Percentiles rank a stretch among this genome's conserved stretches.
phyloP scores from a whole-genome alignment of 1,140 invertebrate species.

The Drosophila asahinai region DNA sequence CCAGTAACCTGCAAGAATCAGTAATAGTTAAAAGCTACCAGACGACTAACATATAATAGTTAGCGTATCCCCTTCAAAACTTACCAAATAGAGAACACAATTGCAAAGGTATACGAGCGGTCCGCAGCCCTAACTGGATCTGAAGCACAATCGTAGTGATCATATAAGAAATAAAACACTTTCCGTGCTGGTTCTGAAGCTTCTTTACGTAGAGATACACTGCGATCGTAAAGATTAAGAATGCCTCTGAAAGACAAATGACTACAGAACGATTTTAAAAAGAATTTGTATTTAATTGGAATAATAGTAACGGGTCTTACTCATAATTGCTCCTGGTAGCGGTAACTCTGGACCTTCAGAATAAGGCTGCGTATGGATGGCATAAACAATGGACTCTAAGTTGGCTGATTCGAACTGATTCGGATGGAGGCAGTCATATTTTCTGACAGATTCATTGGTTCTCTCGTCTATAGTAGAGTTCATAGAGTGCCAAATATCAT shows the following conservation, averaged over 20 bases:
- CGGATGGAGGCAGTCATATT: neutral
- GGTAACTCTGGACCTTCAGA: no score
- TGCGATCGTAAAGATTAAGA: neutral
- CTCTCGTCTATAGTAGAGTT: no score
- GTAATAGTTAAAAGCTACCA: no score
- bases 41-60: no score
- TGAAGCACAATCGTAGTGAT: neutral
- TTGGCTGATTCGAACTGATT: neutral
- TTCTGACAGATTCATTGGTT: no score
- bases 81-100: neutral
- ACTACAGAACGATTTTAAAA: neutral
- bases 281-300: neutral
- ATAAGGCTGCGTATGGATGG: no score
- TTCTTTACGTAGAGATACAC: slow-evolving; percentile 1
- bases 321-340: no score
- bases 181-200: neutral
- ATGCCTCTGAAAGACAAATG: neutral
- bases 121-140: fast-evolving
- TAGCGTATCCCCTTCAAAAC: neutral
- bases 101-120: neutral
- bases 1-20: neutral
- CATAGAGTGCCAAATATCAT: no score
- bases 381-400: no score
- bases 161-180: neutral
- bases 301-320: no score